These are phyloP conservation scores for Aphrocallistes beatrix DNA, from an alignment of 37 sponge, comb jelly and placozoan genomes.

Conservation along the genomic window DNA sequence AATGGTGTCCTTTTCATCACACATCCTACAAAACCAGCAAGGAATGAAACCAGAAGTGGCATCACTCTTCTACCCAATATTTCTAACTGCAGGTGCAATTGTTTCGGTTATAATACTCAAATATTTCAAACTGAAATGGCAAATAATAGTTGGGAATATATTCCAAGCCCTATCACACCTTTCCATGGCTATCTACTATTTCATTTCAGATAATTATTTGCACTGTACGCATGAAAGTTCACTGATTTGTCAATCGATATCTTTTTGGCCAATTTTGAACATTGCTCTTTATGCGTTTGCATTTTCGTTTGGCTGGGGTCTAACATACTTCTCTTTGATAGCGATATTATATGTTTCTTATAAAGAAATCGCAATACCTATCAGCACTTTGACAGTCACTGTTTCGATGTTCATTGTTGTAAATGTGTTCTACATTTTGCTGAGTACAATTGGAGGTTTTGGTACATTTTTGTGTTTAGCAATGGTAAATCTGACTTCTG, in stretches of 20 bases:
- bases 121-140: background rate
- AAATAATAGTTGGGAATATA: background rate
- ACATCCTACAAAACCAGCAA: background rate
- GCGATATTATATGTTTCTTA: background rate
- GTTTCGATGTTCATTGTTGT: background rate
- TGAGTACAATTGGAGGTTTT: background rate
- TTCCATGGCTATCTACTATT: background rate
- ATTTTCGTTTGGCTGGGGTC: background rate
- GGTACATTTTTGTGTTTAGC: background rate
- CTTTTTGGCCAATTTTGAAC: background rate
- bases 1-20: background rate
- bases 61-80: slow-evolving; percentile 19
- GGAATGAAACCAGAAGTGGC: background rate
- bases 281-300: background rate
- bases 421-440: background rate
- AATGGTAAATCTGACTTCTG: background rate
- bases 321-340: background rate
- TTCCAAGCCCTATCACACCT: background rate
- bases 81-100: background rate
- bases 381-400: background rate
- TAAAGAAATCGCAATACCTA: background rate
- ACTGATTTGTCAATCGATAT: background rate
- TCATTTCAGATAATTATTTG: background rate
- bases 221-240: background rate
- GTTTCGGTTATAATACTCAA: background rate